Evolutionary conservation across 2,797 vertebrate species (phyloP), one percentile per base, ranked within the genome.

Genomic region (Falco berigora): DNA sequence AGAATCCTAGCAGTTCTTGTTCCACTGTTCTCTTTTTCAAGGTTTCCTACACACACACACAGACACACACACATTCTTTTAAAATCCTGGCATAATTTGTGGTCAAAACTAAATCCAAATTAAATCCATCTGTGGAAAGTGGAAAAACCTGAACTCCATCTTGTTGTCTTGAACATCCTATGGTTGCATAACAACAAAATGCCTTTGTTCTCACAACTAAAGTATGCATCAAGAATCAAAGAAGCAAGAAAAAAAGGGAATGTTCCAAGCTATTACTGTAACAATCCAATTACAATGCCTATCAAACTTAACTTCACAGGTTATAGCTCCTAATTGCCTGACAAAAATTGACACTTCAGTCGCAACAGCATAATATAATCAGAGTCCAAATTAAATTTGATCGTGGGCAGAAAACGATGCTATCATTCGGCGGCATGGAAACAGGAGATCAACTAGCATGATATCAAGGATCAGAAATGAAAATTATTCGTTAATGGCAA

Each of bases 381-480:
- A 99, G 98, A 98, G 99, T 98, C 99, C 99, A 99, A 99, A 99
- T 99, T 99, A 99, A 99, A 99, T 99, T 99, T 99, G 99, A 99
- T 99, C 98, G 98, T 99, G 99, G 99, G 99, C 99, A 99, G 98
- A 99, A 99, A 99, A 99, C 98, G 98, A 99, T 99, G 98, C 98
- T 99, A 99, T 99, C 99, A 98, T 98, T 98, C 98, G 98, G 98
- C 98, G 97, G 98, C 97, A 98, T 98, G 98, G 98, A 99, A 98
- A 99, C 98, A 98, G 98, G 98, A 99, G 99, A 99, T 99, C 99
- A 99, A 98, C 99, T 98, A 98, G 98, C 99, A 98, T 98, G 99
- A 99, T 99, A 99, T 98, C 98, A 98, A 98, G 98, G 98, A 99
- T 99, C 99, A 99, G 98, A 99, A 99, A 98, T 98, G 98, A 99